A percentile compares a stretch with the other conserved stretches of the same genome.
phyloP scores from a whole-genome alignment of 2,797 vertebrate genomes.

The Xiphorhynchus erythropygius region DNA sequence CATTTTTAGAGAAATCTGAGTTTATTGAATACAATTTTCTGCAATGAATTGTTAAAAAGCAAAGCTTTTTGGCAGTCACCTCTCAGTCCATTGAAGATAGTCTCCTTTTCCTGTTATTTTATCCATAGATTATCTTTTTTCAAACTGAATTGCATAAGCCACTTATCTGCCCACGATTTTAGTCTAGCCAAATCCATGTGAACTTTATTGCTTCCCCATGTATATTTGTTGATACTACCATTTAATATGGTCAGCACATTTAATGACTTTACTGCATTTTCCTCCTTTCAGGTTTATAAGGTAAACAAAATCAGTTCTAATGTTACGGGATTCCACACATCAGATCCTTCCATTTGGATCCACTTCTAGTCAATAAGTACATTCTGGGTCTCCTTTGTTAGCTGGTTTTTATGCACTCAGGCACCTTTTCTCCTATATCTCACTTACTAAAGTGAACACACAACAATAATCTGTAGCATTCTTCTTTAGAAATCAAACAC shows the following conservation, averaged over 20 bases:
- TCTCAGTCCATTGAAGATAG: not conserved
- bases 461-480: not conserved
- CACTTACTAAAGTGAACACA: not conserved
- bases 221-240: not conserved
- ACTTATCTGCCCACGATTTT: conserved; percentile 39
- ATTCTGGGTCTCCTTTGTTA: not conserved
- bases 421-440: not conserved
- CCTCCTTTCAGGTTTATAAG: conserved; percentile 35
- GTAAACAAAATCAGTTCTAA: conserved; percentile 67
- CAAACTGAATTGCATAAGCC: not conserved
- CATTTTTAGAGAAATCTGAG: not conserved
- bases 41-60: not conserved
- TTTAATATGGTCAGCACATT: conserved; percentile 51
- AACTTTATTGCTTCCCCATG: conserved; percentile 36
- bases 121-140: conserved; percentile 12
- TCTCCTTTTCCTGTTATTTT: conserved; percentile 29
- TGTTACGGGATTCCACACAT: not conserved
- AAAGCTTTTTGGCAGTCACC: not conserved
- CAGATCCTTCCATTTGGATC: not conserved
- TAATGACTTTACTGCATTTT: conserved; percentile 12
- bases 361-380: not conserved
- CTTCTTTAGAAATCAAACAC: not conserved
- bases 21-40: not conserved
- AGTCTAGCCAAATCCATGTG: not conserved
- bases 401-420: conserved; percentile 26